These are phyloP conservation scores for Betta splendens DNA, from an alignment of 2,797 vertebrate genomes.

Conservation along the genomic window DNA sequence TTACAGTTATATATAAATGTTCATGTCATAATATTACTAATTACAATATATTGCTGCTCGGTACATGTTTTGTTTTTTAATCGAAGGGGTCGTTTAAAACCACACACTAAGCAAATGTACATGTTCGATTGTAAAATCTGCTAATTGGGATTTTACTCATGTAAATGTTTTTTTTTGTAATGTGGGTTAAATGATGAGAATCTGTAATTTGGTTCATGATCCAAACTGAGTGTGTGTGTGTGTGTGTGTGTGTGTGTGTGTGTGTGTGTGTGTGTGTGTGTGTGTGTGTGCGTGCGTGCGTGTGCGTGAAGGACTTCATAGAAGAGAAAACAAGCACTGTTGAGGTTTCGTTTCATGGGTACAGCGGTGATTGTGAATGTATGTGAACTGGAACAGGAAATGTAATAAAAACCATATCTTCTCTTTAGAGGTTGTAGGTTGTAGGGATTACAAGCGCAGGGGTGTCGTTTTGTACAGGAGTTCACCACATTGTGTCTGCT, in stretches of 20 bases:
- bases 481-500: slow-evolving; percentile 57
- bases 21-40: slow-evolving; percentile 56
- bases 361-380: slow-evolving; percentile 56
- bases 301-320: slow-evolving; percentile 49
- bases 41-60: slow-evolving; percentile 61
- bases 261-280: too few relatives aligned
- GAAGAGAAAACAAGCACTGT: slow-evolving; percentile 22
- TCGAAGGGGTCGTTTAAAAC: slow-evolving; percentile 29
- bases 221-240: too few relatives aligned
- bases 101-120: slow-evolving; percentile 21
- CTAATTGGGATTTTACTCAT: slow-evolving; percentile 7
- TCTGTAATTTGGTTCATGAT: slow-evolving; percentile 4
- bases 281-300: too few relatives aligned
- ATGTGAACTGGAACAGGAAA: slow-evolving; percentile 65
- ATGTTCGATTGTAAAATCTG: slow-evolving; percentile 26
- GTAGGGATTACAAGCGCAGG: slow-evolving; percentile 10
- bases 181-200: slow-evolving; percentile 2
- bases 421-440: slow-evolving; percentile 22
- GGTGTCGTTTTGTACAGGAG: slow-evolving; percentile 52
- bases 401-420: slow-evolving; percentile 33
- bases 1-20: slow-evolving; percentile 58
- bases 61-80: slow-evolving; percentile 53
- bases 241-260: too few relatives aligned
- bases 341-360: slow-evolving; percentile 39
- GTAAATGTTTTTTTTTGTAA: not conserved